Evolutionary conservation across 2,888 invertebrate genomes (phyloP), one percentile per base, ranked within the genome.

Genomic region (Andrena bicolor): DNA sequence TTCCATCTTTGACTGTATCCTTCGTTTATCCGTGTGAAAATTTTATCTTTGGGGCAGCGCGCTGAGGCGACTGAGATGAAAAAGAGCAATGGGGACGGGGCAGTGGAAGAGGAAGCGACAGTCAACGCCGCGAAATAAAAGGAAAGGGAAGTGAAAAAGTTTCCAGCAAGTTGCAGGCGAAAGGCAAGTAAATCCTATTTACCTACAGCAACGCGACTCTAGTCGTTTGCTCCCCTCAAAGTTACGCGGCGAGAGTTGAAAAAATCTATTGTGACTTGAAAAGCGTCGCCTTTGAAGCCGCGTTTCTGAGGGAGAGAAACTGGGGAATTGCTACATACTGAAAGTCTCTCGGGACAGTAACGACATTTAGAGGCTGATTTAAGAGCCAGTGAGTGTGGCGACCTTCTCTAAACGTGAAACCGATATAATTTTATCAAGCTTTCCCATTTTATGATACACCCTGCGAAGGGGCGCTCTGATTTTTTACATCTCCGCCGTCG

Each of bases 121-220:
- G 13, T n/a, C 41, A 51, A 5, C 66, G 30, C n/a, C 60, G 0
- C 20, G n/a, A 58, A 32, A 64, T 58, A 61, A 70, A 70, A 20
- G 20, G 48, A 16, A 35, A n/a, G 53, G 51, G 30, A n/a, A 20
- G 48, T 58, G 64, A 48, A 48, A 63, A 71, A 58, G 32, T 60
- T 68, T 64, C 28, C 75, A 60, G 35, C 61, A 65, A 76, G 61
- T 64, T 69, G 64, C 16, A 23, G 32, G 75, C 72, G 71, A 77
- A 75, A 69, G 74, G 53, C 23, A 65, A 65, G 70, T 63, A 79
- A 79, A 82, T 82, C 65, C 56, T 73, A 84, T 84, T 81, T 78
- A 75, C 75, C 48, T 70, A 51, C 58, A 35, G 60, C 23, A 58
- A 49, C 30, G 58, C 53, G 35, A 16, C 32, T 60, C 20, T 26